Base-by-base conservation (phyloP, 2,113 vertebrate genomes). In the Potamarius usumacintae region DNA sequence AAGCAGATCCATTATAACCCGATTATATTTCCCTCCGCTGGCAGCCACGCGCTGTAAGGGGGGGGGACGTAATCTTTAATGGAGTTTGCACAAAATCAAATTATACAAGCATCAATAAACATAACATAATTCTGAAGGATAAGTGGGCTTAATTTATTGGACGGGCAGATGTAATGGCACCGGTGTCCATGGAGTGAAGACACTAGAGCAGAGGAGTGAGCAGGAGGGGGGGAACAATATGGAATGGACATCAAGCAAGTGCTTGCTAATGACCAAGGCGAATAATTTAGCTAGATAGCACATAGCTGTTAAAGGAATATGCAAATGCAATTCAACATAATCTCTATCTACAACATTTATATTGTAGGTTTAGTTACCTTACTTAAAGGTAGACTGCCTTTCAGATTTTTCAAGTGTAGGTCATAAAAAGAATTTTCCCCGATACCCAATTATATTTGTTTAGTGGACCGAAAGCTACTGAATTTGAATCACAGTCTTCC, bases 51-150 rank as follows among this genome's bases (percentile, higher is more conserved):
- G 96, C 94, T 94, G 95, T 96, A 96, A 96, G 94, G 95, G 95
- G 27, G 27, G 63, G 84, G 77, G 86, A 96, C 1, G 95, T 96
- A 94, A 95, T 96, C 96, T 96, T 96, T 96, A 96, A 97, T 97
- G 96, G 96, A 96, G 96, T 97, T 96, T 96, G 96, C 96, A 95
- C 96, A 96, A 96, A 97, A 97, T 97, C 94, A 97, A 96, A 97
- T 97, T 96, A 96, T 95, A 93, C 93, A 94, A 95, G 96, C 96
- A 95, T 97, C 96, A 96, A 95, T 96, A 96, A 96, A 96, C 96
- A 96, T 96, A 96, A 96, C 96, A 95, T 96, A 95, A 96, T 96
- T 96, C 96, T 96, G 96, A 96, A 95, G 95, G 96, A 95, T 96
- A 96, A 96, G 96, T 95, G 95, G 94, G 94, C 95, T 96, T 96